Base-by-base conservation (phyloP, 2,113 vertebrate genomes). In the Heterotis niloticus region DNA sequence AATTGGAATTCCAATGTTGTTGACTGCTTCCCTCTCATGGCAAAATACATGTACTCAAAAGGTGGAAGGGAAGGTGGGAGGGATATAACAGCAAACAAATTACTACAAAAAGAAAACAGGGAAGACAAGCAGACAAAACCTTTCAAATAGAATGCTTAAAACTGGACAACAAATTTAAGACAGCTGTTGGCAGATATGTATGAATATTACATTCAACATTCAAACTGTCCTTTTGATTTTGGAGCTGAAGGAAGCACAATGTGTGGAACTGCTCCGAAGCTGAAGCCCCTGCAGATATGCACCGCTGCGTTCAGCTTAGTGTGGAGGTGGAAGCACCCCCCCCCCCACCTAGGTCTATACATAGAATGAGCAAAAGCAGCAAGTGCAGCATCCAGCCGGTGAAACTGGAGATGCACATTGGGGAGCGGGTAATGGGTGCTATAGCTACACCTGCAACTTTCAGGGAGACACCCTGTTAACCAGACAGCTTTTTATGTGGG, bases 291-390 rank as follows among this genome's bases (percentile, higher is more conserved):
- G 18, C 18, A n/a, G 7, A 1, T 12, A 64, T 26, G 59, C n/a
- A 56, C 57, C 57, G 10, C 9, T 59, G 52, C 5, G 17, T 64
- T 54, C 62, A n/a, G 60, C 23, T 11, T 9, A 11, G 59, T 4
- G 69, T 12, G 29, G 1, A 23, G 0, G 57, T 0, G 68, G 70
- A n/a, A 20, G n/a, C 52, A 10, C 28, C 0, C 28, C 23, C 0
- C 28, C 23, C 13, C 17, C 64, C 51, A 13, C 1, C 64, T 28
- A 9, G 20, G 20, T 54, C 79, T 80, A 80, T 80, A 76, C 64
- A 80, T 80, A 80, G 79, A 80, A 80, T 52, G 23, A 59, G 79
- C 79, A 52, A 65, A 59, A 75, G 26, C 73, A 62, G 78, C 56
- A 68, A 18, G 52, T 23, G 44, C 18, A 29, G 44, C 16, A 57